These are phyloP conservation scores for Harpegnathos saltator DNA, from an alignment of 1,140 invertebrate genomes.

Conservation along the genomic window DNA sequence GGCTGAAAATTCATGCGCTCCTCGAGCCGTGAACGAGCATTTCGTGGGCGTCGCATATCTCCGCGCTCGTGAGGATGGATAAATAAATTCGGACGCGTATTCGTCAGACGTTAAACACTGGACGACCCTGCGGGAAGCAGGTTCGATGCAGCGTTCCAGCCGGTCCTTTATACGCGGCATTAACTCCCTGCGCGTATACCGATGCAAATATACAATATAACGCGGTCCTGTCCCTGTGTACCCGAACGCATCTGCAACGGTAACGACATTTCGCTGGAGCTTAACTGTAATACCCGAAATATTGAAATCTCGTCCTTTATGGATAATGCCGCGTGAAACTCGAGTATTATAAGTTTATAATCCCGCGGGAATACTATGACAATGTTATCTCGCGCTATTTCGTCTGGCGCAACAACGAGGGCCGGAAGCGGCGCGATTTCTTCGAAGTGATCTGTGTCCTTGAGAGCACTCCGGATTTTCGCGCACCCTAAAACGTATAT, in stretches of 20 bases:
- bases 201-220: conserved; percentile 46
- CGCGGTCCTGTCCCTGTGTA: background rate
- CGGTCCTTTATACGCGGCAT: conserved; percentile 7
- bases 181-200: conserved; percentile 12
- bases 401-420: background rate
- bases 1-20: no score
- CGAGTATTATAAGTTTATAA: conserved; percentile 37
- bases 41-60: no score
- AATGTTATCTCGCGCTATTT: background rate
- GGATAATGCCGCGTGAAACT: conserved; percentile 27
- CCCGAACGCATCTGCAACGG: conserved; percentile 15
- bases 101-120: conserved; percentile 30
- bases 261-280: conserved; percentile 29
- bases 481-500: no score
- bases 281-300: conserved; percentile 51
- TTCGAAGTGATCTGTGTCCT: no score
- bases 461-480: no score
- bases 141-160: conserved; percentile 20
- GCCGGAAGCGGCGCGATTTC: no score
- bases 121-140: background rate
- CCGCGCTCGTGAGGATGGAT: background rate
- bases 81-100: conserved; percentile 28
- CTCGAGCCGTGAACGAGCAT: no score
- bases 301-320: conserved; percentile 32
- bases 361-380: background rate